A percentile compares a stretch with the other conserved stretches of the same genome.
These are phyloP conservation scores for Chalcosyrphus nemorum DNA, from an alignment of 2,888 invertebrate genomes.

Conservation along the genomic window DNA sequence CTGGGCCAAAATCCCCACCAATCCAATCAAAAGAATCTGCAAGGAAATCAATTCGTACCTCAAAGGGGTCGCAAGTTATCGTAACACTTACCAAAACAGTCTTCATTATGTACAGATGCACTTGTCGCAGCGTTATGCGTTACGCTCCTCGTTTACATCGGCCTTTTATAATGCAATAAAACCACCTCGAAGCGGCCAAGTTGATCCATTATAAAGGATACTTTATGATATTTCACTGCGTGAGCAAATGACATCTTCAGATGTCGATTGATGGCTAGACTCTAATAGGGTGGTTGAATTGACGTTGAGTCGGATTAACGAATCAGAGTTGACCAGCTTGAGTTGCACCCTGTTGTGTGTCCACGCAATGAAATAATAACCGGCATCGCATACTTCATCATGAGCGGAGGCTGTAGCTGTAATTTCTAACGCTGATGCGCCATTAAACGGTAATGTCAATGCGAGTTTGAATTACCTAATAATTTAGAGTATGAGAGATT, in stretches of 20 bases:
- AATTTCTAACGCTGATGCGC: slow-evolving; percentile 20
- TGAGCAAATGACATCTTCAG: slow-evolving; percentile 33
- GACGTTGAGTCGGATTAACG: not conserved
- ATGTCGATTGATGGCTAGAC: slow-evolving; percentile 27
- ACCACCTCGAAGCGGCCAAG: slow-evolving; percentile 48
- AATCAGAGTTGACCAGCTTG: not conserved
- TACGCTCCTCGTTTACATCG: slow-evolving; percentile 6
- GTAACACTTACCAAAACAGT: slow-evolving; percentile 43
- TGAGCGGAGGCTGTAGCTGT: slow-evolving; percentile 34
- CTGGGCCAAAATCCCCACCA: slow-evolving; percentile 74
- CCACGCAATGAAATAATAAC: slow-evolving; percentile 3
- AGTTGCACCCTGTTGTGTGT: slow-evolving; percentile 28
- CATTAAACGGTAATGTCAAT: slow-evolving; percentile 48
- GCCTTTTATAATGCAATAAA: slow-evolving; percentile 63
- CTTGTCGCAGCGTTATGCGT: slow-evolving; percentile 53
- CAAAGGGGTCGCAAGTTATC: not conserved
- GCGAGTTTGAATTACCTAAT: slow-evolving; percentile 6
- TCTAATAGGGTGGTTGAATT: slow-evolving; percentile 29
- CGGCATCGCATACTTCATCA: slow-evolving; percentile 17
- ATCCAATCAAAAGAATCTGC: slow-evolving; percentile 37
- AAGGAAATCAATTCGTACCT: not conserved
- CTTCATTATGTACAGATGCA: slow-evolving; percentile 64
- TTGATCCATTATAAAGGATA: slow-evolving; percentile 55
- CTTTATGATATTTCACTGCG: slow-evolving; percentile 55
- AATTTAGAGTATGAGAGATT: slow-evolving; percentile 31